Evolutionary conservation across 2,888 invertebrate genomes (phyloP).

Genomic region (Drosophila sordidapex): DNA sequence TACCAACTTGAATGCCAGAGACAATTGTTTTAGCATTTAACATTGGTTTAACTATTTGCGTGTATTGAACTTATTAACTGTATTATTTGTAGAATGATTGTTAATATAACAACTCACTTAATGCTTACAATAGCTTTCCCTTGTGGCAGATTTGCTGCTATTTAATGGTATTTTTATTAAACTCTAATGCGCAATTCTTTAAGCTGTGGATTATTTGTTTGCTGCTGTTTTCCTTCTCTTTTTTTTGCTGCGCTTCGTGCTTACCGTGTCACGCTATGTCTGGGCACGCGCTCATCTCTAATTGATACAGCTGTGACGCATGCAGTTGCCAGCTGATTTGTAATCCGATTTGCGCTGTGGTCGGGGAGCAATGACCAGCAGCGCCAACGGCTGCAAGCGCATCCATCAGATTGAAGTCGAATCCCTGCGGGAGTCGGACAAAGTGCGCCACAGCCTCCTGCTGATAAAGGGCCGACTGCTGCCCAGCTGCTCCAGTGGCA

Average conservation of each 20-base stretch:
- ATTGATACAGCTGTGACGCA: conserved; percentile 25
- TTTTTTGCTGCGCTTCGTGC: neutral
- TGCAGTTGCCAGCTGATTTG: conserved; percentile 31
- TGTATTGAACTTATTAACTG: neutral
- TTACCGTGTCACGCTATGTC: conserved; percentile 9
- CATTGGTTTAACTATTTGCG: neutral
- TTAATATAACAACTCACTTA: conserved; percentile 5
- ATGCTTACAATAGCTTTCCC: neutral
- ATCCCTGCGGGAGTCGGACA: conserved; percentile 74
- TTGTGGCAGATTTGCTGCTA: neutral
- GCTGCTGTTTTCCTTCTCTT: neutral
- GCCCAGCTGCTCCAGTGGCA: conserved; percentile 62
- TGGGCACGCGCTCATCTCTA: conserved; percentile 4
- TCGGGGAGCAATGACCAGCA: conserved; percentile 66
- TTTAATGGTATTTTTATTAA: neutral
- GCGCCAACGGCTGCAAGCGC: conserved; percentile 60
- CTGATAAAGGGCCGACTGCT: conserved; percentile 81
- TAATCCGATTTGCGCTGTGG: conserved; percentile 2
- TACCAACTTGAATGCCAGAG: neutral
- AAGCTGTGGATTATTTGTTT: conserved; percentile 1
- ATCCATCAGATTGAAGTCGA: conserved; percentile 69
- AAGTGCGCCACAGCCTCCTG: conserved; percentile 78
- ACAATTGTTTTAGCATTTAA: neutral
- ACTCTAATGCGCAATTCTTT: neutral
- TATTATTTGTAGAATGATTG: neutral